These are phyloP conservation scores for Oncorhynchus clarkii DNA, from an alignment of 2,113 vertebrate genomes.

Conservation along the genomic window DNA sequence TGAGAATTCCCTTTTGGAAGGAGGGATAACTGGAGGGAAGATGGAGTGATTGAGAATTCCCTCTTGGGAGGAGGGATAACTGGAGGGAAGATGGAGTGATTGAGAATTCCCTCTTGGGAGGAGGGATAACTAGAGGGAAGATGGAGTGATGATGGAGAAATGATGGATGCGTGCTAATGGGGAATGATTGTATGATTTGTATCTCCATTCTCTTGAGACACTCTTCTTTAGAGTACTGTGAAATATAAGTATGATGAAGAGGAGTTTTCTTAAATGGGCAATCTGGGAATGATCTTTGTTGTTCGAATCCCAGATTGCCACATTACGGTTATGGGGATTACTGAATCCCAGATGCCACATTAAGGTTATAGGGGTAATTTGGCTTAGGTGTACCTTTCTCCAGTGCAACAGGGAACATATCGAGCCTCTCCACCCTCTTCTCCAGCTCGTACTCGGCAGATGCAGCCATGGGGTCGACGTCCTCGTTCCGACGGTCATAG, in stretches of 20 bases:
- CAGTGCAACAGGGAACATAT: constrained; percentile 92
- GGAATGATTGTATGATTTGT: neutral
- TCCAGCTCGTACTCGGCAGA: constrained; percentile 96
- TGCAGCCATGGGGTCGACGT: constrained; percentile 95
- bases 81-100: neutral
- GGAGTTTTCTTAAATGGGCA: too few species aligned
- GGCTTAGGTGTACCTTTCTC: constrained; percentile 83
- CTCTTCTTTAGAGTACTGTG: too few species aligned
- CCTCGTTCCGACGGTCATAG: constrained; percentile 93
- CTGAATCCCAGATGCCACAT: too few species aligned
- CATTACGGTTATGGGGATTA: too few species aligned
- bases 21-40: neutral
- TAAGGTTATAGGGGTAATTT: neutral
- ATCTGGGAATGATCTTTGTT: too few species aligned
- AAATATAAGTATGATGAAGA: too few species aligned
- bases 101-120: neutral
- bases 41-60: neutral
- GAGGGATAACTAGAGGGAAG: neutral
- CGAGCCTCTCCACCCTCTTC: constrained; percentile 93
- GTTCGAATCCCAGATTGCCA: too few species aligned
- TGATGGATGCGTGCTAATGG: neutral
- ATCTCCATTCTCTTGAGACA: too few species aligned
- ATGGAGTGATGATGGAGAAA: neutral
- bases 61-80: too few species aligned
- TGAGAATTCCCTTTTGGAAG: neutral